Conservation (phyloP, 37 sponge, comb jelly and placozoan genomes). For the Theonella swinhoei region DNA sequence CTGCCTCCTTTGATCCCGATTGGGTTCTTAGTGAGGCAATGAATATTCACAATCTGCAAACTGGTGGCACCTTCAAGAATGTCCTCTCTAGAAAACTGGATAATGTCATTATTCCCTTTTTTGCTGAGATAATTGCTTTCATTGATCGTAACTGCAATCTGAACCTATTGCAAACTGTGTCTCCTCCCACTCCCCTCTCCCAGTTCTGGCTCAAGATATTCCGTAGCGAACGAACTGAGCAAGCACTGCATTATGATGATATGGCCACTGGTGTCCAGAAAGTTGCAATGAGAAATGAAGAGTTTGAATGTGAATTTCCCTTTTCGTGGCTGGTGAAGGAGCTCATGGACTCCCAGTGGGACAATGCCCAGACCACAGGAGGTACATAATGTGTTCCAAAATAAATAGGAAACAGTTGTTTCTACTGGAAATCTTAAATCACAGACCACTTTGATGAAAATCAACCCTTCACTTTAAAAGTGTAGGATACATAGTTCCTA, state of each 20-base stretch:
- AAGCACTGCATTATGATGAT: conserved; percentile 26
- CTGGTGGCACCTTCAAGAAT: conserved; percentile 70
- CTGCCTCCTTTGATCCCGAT: neutral
- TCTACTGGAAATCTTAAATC: no score
- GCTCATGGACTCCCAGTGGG: conserved; percentile 58
- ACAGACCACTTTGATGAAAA: no score
- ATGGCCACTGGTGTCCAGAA: neutral
- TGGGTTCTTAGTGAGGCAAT: conserved; percentile 73
- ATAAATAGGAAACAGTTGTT: no score
- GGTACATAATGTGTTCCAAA: no score
- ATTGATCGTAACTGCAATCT: conserved; percentile 69
- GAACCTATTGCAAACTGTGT: conserved; percentile 7
- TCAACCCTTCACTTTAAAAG: no score
- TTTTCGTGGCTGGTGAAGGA: conserved; percentile 86
- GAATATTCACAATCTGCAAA: conserved; percentile 47
- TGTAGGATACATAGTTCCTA: no score
- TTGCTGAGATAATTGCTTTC: conserved; percentile 67
- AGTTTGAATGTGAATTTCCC: conserved; percentile 72
- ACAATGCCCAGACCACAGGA: conserved; percentile 25
- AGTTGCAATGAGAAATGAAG: conserved; percentile 17
- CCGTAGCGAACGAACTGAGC: conserved; percentile 8
- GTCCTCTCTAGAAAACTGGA: conserved; percentile 59
- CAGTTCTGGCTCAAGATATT: conserved; percentile 69
- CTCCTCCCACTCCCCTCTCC: conserved; percentile 8
- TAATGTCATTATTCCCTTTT: conserved; percentile 52